phyloP scores from a whole-genome alignment of 1,140 invertebrate genomes.

The Macrocentrus cingulum region DNA sequence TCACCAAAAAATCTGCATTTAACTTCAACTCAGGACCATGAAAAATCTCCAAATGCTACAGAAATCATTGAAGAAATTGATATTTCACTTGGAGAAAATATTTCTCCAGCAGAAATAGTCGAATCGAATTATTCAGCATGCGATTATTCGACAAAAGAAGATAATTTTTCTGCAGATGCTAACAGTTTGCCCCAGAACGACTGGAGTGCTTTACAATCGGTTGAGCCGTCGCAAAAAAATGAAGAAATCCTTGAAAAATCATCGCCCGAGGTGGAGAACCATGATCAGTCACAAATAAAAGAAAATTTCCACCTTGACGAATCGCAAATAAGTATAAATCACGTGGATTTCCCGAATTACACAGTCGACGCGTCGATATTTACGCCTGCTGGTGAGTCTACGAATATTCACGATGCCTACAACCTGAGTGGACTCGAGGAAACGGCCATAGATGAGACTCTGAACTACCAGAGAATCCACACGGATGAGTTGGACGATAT shows the following conservation, averaged over 20 bases:
- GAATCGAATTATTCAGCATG: too few species aligned
- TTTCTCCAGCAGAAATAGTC: not conserved
- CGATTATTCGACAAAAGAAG: too few species aligned
- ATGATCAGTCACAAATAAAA: not conserved
- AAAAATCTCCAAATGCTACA: not conserved
- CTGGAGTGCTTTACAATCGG: not conserved
- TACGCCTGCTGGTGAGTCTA: conserved; percentile 42
- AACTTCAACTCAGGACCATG: too few species aligned
- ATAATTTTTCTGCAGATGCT: not conserved
- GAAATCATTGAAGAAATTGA: conserved; percentile 1
- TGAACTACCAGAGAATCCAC: not conserved
- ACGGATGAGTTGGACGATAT: conserved; percentile 41
- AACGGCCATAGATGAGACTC: not conserved
- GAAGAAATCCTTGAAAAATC: not conserved
- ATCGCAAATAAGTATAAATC: too few species aligned
- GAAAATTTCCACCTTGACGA: too few species aligned
- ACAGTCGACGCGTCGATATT: conserved; percentile 36
- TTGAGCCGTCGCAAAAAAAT: not conserved
- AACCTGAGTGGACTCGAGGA: conserved; percentile 22
- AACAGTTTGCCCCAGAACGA: not conserved
- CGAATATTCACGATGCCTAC: conserved; percentile 33
- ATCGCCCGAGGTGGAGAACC: not conserved
- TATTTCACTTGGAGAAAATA: not conserved
- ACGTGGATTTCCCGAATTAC: conserved; percentile 21
- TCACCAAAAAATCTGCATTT: too few species aligned